phyloP scores from a whole-genome alignment of 2,113 vertebrate genomes.

The Cranoglanis bouderius region DNA sequence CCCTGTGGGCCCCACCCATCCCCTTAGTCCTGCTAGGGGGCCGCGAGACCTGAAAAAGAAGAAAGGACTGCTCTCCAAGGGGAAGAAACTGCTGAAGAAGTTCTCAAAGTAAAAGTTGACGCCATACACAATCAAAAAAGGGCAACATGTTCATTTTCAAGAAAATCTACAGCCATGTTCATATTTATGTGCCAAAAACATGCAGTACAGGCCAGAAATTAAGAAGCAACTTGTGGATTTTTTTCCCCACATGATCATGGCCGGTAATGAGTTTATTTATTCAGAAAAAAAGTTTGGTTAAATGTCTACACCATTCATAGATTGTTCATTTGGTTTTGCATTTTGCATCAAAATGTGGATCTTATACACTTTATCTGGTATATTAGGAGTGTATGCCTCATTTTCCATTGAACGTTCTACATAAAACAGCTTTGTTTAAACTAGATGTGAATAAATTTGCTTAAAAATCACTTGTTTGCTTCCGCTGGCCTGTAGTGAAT shows the following conservation, averaged over 20 bases:
- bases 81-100: constrained; percentile 95
- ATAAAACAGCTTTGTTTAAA: neutral
- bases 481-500: neutral
- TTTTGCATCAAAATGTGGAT: neutral
- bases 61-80: constrained; percentile 97
- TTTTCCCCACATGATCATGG: neutral
- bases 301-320: neutral
- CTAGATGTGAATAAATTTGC: neutral
- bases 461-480: constrained; percentile 15
- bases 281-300: neutral
- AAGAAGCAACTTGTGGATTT: neutral
- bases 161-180: constrained; percentile 8
- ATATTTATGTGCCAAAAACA: constrained; percentile 33
- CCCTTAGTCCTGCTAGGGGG: constrained; percentile 82
- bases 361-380: neutral
- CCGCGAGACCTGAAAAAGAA: constrained; percentile 91
- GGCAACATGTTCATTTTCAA: constrained; percentile 1
- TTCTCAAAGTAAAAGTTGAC: constrained; percentile 78
- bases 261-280: neutral
- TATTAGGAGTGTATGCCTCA: neutral
- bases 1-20: constrained; percentile 77
- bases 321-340: neutral
- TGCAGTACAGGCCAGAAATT: constrained; percentile 12
- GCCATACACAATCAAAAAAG: constrained; percentile 30
- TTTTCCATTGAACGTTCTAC: neutral